Evolutionary conservation across 2,797 vertebrate species (phyloP), one percentile per base, ranked within the genome.

Genomic region (Lateolabrax maculatus): DNA sequence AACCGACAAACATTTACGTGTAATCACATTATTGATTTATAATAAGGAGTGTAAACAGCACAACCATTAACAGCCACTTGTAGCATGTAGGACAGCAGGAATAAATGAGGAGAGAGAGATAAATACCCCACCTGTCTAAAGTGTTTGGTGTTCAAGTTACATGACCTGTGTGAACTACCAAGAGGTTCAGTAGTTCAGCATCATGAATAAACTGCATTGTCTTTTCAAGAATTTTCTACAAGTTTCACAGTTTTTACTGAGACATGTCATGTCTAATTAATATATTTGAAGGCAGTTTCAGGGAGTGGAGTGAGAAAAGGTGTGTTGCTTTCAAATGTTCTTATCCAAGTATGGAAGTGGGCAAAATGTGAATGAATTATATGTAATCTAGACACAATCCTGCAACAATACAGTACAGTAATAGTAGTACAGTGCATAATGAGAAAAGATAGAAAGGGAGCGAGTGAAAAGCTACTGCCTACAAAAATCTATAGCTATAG

Each of bases 261-360:
- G 9, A 18, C 3, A 9, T 44, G 11, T 48, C 6, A 13, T 51
- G 25, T 68, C 11, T 49, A 8, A 16, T 19, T 29, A 49, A 21
- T 25, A 48, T 25, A 13, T 63, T n/a, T 9, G 18, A 61, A 34
- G 52, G 11, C 25, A 29, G 41, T n/a, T 18, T 66, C 11, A 15
- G 16, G 25, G 5, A 27, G 31, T 60, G 16, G 2, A 9, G 7
- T 44, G 48, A 57, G 19, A 29, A 57, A 49, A 23, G 0, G 4
- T 18, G 27, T 39, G 25, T 66, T n/a, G 21, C 36, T 31, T 57
- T 71, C 16, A 72, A 12, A 70, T 49, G 34, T 56, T 77, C 18
- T 41, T 3, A 49, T 57, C 34, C 41, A 57, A 62, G 31, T n/a
- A 36, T 11, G 36, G n/a, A 43, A 7, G 9, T 23, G 4, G 56